Evolutionary conservation across 2,888 invertebrate species (phyloP).

Genomic region (Ophioninae sp.): DNA sequence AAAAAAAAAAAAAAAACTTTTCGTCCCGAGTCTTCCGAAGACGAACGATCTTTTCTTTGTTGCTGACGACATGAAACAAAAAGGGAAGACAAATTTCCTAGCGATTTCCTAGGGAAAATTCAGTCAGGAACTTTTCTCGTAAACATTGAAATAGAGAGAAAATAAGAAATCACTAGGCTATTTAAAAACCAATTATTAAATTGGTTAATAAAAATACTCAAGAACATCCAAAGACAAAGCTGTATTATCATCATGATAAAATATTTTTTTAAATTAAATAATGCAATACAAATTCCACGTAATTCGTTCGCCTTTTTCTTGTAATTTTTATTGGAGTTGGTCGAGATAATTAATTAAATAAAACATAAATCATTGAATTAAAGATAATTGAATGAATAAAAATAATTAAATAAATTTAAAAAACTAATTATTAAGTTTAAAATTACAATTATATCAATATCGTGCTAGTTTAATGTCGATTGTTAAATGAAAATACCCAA

Average conservation of each 20-base stretch:
- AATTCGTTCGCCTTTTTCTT: not conserved
- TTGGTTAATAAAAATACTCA: too few species aligned
- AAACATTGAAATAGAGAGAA: too few species aligned
- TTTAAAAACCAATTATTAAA: too few species aligned
- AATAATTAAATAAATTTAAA: too few species aligned
- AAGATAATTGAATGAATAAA: too few species aligned
- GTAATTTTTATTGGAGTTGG: too few species aligned
- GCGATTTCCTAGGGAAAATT: not conserved
- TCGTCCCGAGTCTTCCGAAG: not conserved
- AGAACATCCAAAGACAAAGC: not conserved
- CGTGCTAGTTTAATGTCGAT: not conserved
- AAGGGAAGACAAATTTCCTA: not conserved
- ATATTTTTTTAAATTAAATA: not conserved
- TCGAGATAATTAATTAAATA: too few species aligned
- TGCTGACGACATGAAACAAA: not conserved
- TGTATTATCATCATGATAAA: not conserved
- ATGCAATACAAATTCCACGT: not conserved
- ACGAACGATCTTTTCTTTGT: slow-evolving; percentile 5
- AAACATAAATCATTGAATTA: too few species aligned
- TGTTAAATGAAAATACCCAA: not conserved
- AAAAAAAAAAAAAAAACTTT: slow-evolving; percentile 15
- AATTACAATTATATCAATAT: not conserved
- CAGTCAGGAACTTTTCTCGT: too few species aligned
- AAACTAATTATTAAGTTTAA: not conserved
- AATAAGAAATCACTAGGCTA: too few species aligned